Evolutionary conservation across 2,888 invertebrate genomes (phyloP), one percentile per base, ranked within the genome.

Genomic region (Schizotus pectinicornis): DNA sequence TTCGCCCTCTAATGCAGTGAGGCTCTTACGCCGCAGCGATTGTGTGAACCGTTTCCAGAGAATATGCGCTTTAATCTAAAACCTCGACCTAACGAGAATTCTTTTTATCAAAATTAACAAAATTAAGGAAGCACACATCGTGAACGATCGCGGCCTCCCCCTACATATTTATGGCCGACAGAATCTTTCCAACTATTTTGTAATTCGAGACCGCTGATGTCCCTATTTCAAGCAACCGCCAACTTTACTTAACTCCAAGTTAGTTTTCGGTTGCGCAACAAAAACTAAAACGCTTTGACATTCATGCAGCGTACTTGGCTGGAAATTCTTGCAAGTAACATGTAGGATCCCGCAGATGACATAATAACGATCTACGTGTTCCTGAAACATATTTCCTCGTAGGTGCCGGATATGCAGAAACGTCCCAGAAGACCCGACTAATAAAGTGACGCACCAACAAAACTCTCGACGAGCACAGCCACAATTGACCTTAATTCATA

Each of bases 321-420:
- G 46, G 22, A 22, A 55, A 55, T 61, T 61, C 46, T 48, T 54
- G 49, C 47, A 39, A 22, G 55, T 52, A 62, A 56, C 49, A 59
- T 41, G 56, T 51, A 59, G 59, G 5, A 56, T 59, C 59, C 59
- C 59, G 42, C 59, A 59, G 51, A 39, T 62, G 59, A 62, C 53
- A 59, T 56, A 56, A 56, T 47, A 62, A 39, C 45, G 38, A 52
- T 37, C 47, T 53, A 62, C 59, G 56, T 62, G 59, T 32, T 55
- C 39, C 48, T 52, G 37, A 54, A 47, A 37, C 33, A 45, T 36
- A 34, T 48, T 49, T 43, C 48, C 43, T 12, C 5, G 3, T 22
- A 22, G 22, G 31, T 33, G 14, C 33, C 34, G 36, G 42, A 45
- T 9, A 53, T 54, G 47, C 47, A 54, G 38, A 45, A 53, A 8